Evolutionary conservation across 2,113 vertebrate species (phyloP).

Genomic region (Mormyrus lacerda): DNA sequence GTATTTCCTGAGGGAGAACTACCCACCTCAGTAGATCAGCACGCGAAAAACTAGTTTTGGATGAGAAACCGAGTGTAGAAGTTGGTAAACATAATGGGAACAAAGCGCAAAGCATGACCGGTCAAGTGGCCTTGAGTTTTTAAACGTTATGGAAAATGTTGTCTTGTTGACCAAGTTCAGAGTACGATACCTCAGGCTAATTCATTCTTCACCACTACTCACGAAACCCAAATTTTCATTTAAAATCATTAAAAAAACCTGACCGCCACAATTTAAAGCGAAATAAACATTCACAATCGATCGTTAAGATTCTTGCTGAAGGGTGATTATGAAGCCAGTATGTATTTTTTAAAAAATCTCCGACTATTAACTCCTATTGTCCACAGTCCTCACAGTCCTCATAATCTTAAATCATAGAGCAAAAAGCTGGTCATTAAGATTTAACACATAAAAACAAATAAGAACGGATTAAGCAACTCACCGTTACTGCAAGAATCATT

Average conservation of each 20-base stretch:
- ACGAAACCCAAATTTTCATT: neutral
- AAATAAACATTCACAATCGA: neutral
- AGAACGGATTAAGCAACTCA: neutral
- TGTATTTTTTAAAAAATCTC: neutral
- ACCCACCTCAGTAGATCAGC: neutral
- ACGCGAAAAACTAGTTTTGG: neutral
- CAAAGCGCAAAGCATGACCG: neutral
- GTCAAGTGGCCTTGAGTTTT: neutral
- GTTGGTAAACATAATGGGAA: neutral
- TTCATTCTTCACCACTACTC: neutral
- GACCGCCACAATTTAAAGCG: neutral
- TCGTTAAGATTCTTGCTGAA: neutral
- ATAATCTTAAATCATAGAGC: neutral
- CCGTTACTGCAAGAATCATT: conserved; percentile 13
- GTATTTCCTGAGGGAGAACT: neutral
- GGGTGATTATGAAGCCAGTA: neutral
- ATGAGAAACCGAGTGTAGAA: neutral
- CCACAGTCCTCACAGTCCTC: neutral
- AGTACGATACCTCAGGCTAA: neutral
- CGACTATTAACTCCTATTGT: neutral
- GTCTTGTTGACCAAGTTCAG: neutral
- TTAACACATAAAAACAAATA: neutral
- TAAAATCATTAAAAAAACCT: too few relatives aligned
- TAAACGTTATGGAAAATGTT: neutral
- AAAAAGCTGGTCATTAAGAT: neutral